Percentiles rank a stretch among this genome's conserved stretches.
Evolutionary conservation across 2,113 vertebrate genomes (phyloP).

Genomic region (Argyrosomus japonicus): DNA sequence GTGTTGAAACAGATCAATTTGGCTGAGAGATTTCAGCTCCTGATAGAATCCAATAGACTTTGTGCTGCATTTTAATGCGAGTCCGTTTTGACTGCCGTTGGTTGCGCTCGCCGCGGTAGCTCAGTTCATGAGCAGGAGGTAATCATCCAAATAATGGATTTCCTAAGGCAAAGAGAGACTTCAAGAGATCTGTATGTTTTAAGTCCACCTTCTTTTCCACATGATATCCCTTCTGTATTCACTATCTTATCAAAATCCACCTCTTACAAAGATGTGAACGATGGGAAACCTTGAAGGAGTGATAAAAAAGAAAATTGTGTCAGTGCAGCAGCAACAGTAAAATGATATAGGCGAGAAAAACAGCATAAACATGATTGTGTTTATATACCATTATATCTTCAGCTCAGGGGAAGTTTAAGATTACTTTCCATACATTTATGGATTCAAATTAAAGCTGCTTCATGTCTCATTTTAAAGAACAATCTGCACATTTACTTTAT

Average conservation of each 20-base stretch:
- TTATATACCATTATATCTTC: neutral
- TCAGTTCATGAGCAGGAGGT: conserved; percentile 49
- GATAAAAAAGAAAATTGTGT: neutral
- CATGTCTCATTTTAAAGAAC: neutral
- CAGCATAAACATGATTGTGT: neutral
- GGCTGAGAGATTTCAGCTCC: conserved; percentile 50
- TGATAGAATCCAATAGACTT: conserved; percentile 59
- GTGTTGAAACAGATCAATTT: conserved; percentile 71
- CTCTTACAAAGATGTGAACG: conserved; percentile 18
- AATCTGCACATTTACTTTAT: neutral
- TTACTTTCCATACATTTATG: neutral
- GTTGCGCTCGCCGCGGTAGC: neutral
- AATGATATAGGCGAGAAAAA: neutral
- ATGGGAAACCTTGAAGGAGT: neutral
- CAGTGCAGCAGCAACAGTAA: neutral
- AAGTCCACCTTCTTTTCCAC: conserved; percentile 30
- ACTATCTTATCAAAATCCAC: conserved; percentile 23
- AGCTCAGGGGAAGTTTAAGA: neutral
- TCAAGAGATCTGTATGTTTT: conserved; percentile 39
- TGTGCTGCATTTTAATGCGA: conserved; percentile 45
- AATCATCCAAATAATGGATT: conserved; percentile 76
- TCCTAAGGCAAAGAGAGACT: conserved; percentile 48
- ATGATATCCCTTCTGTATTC: conserved; percentile 8
- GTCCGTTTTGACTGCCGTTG: conserved; percentile 12
- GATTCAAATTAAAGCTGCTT: neutral